These are phyloP conservation scores for Dasyurus viverrinus DNA, from an alignment of 2,113 vertebrate genomes.

Conservation along the genomic window DNA sequence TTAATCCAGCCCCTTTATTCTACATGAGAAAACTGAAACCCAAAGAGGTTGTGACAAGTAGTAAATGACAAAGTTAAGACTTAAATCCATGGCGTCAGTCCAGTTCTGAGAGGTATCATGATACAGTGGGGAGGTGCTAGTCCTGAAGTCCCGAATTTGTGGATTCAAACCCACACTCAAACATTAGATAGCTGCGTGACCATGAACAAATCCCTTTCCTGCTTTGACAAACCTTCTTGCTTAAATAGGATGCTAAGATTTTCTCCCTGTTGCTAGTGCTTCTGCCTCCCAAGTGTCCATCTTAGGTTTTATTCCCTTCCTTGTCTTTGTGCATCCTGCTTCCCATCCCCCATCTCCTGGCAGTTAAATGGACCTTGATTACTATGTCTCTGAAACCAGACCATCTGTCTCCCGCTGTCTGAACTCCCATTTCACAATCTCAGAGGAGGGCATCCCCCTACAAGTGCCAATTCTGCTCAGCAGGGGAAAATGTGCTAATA, in stretches of 20 bases:
- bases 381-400: slow-evolving; percentile 17
- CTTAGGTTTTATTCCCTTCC: background rate
- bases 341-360: slow-evolving; percentile 1
- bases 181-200: background rate
- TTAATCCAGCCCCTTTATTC: background rate
- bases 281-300: background rate
- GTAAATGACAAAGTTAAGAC: background rate
- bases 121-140: background rate
- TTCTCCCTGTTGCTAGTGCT: background rate
- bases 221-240: background rate
- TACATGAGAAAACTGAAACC: background rate
- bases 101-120: background rate
- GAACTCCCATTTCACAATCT: slow-evolving; percentile 30
- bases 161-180: background rate
- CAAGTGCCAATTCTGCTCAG: slow-evolving; percentile 57
- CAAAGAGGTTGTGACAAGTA: background rate
- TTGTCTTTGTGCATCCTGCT: background rate
- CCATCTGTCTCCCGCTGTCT: slow-evolving; percentile 31
- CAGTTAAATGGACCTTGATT: slow-evolving; percentile 9
- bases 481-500: slow-evolving; percentile 22
- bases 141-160: background rate
- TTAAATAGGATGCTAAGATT: background rate
- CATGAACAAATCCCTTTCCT: background rate
- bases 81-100: background rate
- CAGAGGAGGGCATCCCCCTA: slow-evolving; percentile 50